These are phyloP conservation scores for Tenthredo scrophulariae DNA, from an alignment of 2,888 invertebrate genomes.

Conservation along the genomic window DNA sequence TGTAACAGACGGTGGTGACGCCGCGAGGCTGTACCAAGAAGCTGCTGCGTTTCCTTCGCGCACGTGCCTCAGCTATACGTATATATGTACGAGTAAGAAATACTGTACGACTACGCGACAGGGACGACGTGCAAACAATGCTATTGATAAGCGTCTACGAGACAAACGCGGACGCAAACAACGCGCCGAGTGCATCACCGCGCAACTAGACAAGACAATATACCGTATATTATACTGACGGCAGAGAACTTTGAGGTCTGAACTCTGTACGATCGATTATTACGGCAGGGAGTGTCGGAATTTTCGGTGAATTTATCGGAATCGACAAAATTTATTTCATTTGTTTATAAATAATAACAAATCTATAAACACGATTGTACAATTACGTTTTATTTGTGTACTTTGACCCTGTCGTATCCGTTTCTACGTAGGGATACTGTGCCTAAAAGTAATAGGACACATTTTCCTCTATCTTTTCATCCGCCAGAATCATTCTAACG, in stretches of 20 bases:
- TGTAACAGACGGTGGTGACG: constrained; percentile 43
- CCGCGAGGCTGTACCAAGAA: constrained; percentile 42
- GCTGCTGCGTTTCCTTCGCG: neutral
- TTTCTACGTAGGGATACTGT: neutral
- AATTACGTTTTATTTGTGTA: neutral
- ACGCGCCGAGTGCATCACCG: constrained; percentile 37
- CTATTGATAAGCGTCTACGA: constrained; percentile 49
- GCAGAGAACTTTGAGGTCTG: constrained; percentile 32
- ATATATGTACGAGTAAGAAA: neutral
- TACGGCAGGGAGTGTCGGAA: neutral
- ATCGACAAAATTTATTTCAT: neutral
- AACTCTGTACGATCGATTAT: constrained; percentile 33
- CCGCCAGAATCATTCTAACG: neutral
- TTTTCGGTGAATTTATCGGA: neutral
- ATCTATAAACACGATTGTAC: neutral
- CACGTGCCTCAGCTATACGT: constrained; percentile 40
- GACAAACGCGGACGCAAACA: constrained; percentile 43
- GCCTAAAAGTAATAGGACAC: neutral
- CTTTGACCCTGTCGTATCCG: neutral
- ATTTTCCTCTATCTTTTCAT: neutral
- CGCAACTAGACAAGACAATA: constrained; percentile 14
- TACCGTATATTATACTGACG: neutral
- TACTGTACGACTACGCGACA: neutral
- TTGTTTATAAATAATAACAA: neutral
- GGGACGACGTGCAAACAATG: constrained; percentile 52